These are phyloP conservation scores for Protobothrops flavoviridis DNA, from an alignment of 2,113 vertebrate species.

Conservation along the genomic window DNA sequence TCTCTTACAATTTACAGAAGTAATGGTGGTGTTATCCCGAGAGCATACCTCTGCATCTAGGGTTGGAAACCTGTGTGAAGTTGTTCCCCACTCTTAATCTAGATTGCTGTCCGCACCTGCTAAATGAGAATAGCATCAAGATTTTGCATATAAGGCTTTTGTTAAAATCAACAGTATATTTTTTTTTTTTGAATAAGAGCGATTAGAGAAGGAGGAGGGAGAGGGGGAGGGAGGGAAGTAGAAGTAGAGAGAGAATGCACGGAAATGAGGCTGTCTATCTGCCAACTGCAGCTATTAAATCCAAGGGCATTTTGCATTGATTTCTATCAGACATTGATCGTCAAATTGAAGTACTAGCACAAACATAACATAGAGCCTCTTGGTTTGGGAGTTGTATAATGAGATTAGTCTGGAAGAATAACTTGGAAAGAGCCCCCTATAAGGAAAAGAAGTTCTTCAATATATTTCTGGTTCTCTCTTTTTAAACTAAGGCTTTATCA, in stretches of 20 bases:
- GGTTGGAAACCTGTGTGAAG: background rate
- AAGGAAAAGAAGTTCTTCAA: background rate
- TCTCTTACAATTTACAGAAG: background rate
- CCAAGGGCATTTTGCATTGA: background rate
- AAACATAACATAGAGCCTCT: background rate
- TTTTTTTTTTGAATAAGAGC: background rate
- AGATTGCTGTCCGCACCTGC: background rate
- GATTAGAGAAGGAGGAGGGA: background rate
- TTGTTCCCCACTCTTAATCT: background rate
- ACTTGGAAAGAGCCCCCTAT: background rate
- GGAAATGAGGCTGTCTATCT: background rate
- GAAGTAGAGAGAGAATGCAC: background rate
- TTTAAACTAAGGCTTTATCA: background rate
- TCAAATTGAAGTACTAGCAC: background rate
- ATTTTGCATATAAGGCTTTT: background rate
- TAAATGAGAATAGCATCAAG: background rate
- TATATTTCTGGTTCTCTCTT: background rate
- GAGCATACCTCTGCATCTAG: background rate
- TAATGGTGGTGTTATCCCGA: too few species aligned
- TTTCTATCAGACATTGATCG: background rate
- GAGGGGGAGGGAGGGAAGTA: background rate
- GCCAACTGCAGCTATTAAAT: background rate
- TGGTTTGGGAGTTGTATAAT: background rate
- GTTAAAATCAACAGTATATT: background rate
- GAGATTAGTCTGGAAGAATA: background rate